Evolutionary conservation across 2,888 invertebrate species (phyloP).

Genomic region (Catocala nupta): DNA sequence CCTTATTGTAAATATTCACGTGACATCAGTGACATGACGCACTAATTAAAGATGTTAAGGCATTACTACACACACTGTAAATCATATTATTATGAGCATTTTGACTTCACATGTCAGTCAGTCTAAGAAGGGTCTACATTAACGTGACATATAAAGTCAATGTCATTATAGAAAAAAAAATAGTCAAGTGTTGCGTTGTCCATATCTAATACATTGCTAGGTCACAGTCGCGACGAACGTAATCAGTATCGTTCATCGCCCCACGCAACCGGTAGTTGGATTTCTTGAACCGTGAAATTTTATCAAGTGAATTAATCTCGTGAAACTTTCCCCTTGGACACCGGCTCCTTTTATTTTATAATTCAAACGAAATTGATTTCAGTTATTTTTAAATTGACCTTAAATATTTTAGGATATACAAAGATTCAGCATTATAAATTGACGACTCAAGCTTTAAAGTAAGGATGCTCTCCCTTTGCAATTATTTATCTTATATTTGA

Average conservation of each 20-base stretch:
- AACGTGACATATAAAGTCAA: too few species aligned
- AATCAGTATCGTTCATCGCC: conserved; percentile 87
- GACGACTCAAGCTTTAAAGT: too few species aligned
- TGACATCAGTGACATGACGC: too few species aligned
- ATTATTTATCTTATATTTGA: too few species aligned
- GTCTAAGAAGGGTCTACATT: too few species aligned
- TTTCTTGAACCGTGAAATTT: conserved; percentile 87
- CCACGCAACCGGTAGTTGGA: conserved; percentile 86
- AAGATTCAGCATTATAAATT: background rate
- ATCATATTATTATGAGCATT: too few species aligned
- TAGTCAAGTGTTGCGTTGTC: conserved; percentile 14
- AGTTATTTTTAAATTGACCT: conserved; percentile 54
- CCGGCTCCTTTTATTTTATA: conserved; percentile 74
- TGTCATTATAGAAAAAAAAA: too few species aligned
- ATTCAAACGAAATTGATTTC: conserved; percentile 77
- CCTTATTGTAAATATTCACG: too few species aligned
- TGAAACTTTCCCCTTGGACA: conserved; percentile 82
- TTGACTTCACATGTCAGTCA: too few species aligned
- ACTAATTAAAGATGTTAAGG: too few species aligned
- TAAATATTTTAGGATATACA: conserved; percentile 17
- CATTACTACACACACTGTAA: too few species aligned
- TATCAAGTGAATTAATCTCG: conserved; percentile 87
- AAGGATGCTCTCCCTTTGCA: too few species aligned
- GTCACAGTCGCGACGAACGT: conserved; percentile 69
- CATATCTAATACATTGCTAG: conserved; percentile 53